Evolutionary conservation across 2,113 vertebrate species (phyloP), one percentile per base, ranked within the genome.

Genomic region (Cavia porcellus): DNA sequence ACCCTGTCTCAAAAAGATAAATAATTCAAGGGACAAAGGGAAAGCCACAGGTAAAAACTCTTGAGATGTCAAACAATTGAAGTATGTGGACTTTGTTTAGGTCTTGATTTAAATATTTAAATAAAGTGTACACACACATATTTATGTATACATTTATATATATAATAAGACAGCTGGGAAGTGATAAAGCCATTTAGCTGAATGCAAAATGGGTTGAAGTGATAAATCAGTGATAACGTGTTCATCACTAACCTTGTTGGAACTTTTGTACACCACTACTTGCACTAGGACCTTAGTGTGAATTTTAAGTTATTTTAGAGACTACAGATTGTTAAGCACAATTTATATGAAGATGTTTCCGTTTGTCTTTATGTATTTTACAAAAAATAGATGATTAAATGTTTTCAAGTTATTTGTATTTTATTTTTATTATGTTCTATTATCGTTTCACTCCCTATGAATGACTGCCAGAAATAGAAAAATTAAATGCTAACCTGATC

Each of bases 311-410:
- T 96, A 97, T 97, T 95, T 97, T 94, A 96, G 95, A 97, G 70
- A 97, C 90, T 86, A 96, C 96, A 66, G 83, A 94, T 98, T 98
- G 90, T 94, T 81, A 97, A 97, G 50, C 15, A 0, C 98, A 96
- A 98, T 95, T 98, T 98, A 96, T 97, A 97, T 83, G 95, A 98
- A 98, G 96, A 98, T 81, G 45, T 97, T 90, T 97, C 82, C 97
- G 89, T 97, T 96, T 97, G 95, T 92, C 22, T 96, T 90, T 95
- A 84, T 97, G 74, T 97, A 92, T 95, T 93, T 97, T 98, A 90
- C 88, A 96, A 97, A 98, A 97, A 97, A 86, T 92, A 97, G 89
- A 24, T 91, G 74, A 62, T 75, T 91, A 94, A 96, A 95, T 96
- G 93, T 97, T 97, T 90, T 95, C 96, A 50, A 96, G 82, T 55